phyloP scores from a whole-genome alignment of 1,140 invertebrate genomes.

The Venustaconcha ellipsiformis region DNA sequence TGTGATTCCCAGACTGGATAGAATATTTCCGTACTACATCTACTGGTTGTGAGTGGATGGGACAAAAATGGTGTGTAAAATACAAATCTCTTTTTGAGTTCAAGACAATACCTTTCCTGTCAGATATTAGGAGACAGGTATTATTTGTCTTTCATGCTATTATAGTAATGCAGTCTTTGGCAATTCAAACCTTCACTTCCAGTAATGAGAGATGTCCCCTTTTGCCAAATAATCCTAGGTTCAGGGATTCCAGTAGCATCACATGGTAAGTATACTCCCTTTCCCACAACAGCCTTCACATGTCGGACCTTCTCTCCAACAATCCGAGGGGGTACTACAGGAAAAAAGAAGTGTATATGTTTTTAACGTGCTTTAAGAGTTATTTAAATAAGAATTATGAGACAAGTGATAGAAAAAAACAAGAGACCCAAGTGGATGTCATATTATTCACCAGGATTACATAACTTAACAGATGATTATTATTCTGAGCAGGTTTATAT shows the following conservation, averaged over 20 bases:
- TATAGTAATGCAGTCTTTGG: too few relatives aligned
- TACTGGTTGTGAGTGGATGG: too few relatives aligned
- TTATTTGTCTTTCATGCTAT: too few relatives aligned
- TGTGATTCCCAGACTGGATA: too few relatives aligned
- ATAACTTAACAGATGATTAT: too few relatives aligned
- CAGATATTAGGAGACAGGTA: too few relatives aligned
- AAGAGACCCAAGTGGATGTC: neutral
- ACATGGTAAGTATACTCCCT: constrained; percentile 63
- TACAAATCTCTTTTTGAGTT: too few relatives aligned
- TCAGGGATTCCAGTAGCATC: constrained; percentile 65
- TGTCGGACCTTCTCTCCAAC: constrained; percentile 27
- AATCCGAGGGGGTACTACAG: constrained; percentile 58
- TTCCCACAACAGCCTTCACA: constrained; percentile 39
- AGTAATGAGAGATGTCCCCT: constrained; percentile 53
- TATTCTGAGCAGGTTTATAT: too few relatives aligned
- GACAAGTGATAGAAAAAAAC: neutral
- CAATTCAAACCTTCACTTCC: constrained; percentile 1
- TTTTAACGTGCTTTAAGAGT: neutral
- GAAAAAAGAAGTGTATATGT: neutral
- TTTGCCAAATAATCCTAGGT: constrained; percentile 66
- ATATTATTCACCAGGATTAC: too few relatives aligned
- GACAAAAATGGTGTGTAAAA: too few relatives aligned
- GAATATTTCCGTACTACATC: too few relatives aligned
- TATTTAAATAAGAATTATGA: neutral
- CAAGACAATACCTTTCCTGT: too few relatives aligned